Evolutionary conservation across 2,797 vertebrate species (phyloP).

Genomic region (Syngnathus acus): DNA sequence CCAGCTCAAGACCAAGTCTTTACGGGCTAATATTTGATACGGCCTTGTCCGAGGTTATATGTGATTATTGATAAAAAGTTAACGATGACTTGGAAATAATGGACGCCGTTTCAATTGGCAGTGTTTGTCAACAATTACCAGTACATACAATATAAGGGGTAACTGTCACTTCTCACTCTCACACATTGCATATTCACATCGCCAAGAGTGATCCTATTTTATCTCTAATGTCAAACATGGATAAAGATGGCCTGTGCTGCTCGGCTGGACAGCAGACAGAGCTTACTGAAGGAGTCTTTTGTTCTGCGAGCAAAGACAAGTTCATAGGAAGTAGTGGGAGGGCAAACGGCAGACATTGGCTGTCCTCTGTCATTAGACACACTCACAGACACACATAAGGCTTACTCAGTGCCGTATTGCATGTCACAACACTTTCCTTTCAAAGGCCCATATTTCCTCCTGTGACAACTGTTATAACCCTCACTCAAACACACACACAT

Average conservation of each 20-base stretch:
- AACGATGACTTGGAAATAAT: background rate
- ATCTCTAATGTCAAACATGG: background rate
- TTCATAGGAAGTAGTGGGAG: conserved; percentile 57
- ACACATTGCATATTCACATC: background rate
- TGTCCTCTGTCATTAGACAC: conserved; percentile 50
- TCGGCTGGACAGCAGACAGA: conserved; percentile 30
- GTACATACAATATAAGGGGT: background rate
- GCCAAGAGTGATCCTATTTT: conserved; percentile 1
- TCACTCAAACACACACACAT: background rate
- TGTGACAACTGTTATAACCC: conserved; percentile 33
- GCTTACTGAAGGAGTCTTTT: conserved; percentile 55
- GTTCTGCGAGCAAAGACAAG: conserved; percentile 41
- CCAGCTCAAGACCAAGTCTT: too few species aligned
- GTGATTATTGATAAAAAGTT: background rate
- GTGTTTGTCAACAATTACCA: too few species aligned
- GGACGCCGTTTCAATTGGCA: too few species aligned
- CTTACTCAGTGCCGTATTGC: conserved; percentile 35
- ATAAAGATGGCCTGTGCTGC: conserved; percentile 36
- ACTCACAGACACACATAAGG: conserved; percentile 24
- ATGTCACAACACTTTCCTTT: conserved; percentile 57
- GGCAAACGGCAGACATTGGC: conserved; percentile 49
- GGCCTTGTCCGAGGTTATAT: background rate
- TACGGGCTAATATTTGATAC: too few species aligned
- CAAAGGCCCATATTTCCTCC: conserved; percentile 48
- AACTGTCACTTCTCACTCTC: background rate